Percentiles rank a stretch among this genome's conserved stretches.
Evolutionary conservation across 2,113 vertebrate genomes (phyloP).

Genomic region (Rhizomys pruinosus): DNA sequence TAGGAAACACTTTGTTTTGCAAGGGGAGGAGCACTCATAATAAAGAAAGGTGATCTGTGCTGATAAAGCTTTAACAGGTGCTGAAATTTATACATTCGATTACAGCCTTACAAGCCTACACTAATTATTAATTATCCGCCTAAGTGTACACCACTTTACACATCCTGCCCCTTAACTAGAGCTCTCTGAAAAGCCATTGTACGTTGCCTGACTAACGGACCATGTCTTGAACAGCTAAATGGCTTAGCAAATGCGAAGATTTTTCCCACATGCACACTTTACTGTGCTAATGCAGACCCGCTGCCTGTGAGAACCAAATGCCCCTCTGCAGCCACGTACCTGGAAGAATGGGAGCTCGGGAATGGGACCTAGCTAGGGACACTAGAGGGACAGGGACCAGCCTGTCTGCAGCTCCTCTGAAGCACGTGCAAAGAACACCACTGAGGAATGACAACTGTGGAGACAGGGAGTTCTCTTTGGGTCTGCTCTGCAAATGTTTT

Average conservation of each 20-base stretch:
- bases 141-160: slow-evolving; percentile 72
- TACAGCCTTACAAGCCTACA: slow-evolving; percentile 22
- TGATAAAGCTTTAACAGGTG: slow-evolving; percentile 23
- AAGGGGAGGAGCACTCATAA: not conserved
- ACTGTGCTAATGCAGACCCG: slow-evolving; percentile 48
- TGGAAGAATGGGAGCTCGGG: accelerated
- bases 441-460: not conserved
- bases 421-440: not conserved
- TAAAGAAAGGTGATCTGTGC: slow-evolving; percentile 54
- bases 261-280: slow-evolving; percentile 78
- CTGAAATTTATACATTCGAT: slow-evolving; percentile 54
- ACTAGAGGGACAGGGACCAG: not conserved
- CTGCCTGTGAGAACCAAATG: not conserved
- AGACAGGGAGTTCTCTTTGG: not conserved
- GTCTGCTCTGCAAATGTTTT: slow-evolving; percentile 62
- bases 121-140: slow-evolving; percentile 79
- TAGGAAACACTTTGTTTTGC: not conserved
- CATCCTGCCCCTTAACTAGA: slow-evolving; percentile 76
- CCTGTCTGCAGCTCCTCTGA: not conserved
- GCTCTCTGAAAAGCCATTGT: slow-evolving; percentile 78
- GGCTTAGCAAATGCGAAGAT: slow-evolving; percentile 76
- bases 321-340: not conserved
- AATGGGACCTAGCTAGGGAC: not conserved
- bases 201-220: slow-evolving; percentile 77
- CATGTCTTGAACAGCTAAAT: slow-evolving; percentile 78